Base-by-base conservation (phyloP, 1,140 invertebrate genomes). In the Drusus annulatus region DNA sequence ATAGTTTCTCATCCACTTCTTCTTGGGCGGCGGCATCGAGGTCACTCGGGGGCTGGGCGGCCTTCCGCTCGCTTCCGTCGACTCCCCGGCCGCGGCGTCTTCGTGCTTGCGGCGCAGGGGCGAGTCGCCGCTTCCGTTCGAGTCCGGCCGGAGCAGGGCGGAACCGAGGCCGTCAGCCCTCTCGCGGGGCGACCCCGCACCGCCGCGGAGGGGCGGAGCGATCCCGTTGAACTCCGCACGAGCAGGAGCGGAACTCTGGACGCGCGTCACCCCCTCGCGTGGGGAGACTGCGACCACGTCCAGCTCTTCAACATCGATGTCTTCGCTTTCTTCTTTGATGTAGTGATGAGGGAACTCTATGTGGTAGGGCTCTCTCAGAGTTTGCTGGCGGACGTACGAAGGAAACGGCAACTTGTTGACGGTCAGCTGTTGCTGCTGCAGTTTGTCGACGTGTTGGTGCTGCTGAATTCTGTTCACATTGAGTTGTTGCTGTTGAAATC, bases 1-100 rank as follows among this genome's bases (percentile, higher is more conserved):
- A 85, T 93, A 94, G 85, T 93, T 92, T 81, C 91, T 91, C 75
- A 94, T 93, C 93, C 93, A 94, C 86, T 93, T 93, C 88, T 94
- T 94, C 86, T 94, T 94, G 15, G 93, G 92, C 54, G 92, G 91
- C 54, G 92, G 90, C 60, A 91, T 88, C 63, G 88, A 78, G 15
- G 75, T 58, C 21, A 71, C 21, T 16, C 13, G 23, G 0, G 77
- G 76, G 21, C 74, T 81, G 19, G 31, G 21, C 10, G 73, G 73
- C 36, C 76, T 31, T 31, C 58, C 62, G 31, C 21, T 16, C 21
- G 52, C 7, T 45, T 45, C 36, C 50, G 13, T 5, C 5, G 51
- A 3, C 6, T 56, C 71, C 8, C 3, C 25, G 5, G 25, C 5
- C 25, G 7, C 25, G n/a, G 31, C 52, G 5, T 75, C 54, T 8